These are phyloP conservation scores for Drosophila ficusphila DNA, from an alignment of 1,140 invertebrate genomes.

Conservation along the genomic window DNA sequence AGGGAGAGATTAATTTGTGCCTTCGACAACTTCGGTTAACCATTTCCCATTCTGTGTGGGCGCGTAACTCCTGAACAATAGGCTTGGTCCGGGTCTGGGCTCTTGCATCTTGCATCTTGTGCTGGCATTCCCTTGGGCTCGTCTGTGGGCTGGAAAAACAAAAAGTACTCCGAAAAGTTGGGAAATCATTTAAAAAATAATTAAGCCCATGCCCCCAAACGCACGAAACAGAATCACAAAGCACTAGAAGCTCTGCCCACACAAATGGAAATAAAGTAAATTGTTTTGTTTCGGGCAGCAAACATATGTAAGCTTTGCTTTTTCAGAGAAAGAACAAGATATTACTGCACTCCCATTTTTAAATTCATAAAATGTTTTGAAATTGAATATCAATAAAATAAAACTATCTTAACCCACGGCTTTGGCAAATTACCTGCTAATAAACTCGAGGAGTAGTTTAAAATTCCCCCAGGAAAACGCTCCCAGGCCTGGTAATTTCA, in stretches of 20 bases:
- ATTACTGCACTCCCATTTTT: too few species aligned
- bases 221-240: neutral
- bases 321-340: neutral
- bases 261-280: slow-evolving; percentile 3
- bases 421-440: neutral
- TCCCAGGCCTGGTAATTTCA: slow-evolving; percentile 16
- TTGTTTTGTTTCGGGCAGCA: slow-evolving; percentile 28
- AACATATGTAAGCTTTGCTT: slow-evolving; percentile 23
- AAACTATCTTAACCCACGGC: neutral
- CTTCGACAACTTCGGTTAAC: slow-evolving; percentile 23
- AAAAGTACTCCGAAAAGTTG: slow-evolving; percentile 25
- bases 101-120: slow-evolving; percentile 1
- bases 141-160: slow-evolving; percentile 36
- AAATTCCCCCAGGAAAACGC: slow-evolving; percentile 8
- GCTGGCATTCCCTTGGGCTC: slow-evolving; percentile 4
- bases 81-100: slow-evolving; percentile 20
- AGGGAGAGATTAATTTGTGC: slow-evolving; percentile 57
- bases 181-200: slow-evolving; percentile 76
- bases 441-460: neutral
- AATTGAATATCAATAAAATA: too few species aligned
- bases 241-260: slow-evolving; percentile 16
- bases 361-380: too few species aligned
- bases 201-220: slow-evolving; percentile 62
- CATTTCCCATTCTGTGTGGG: slow-evolving; percentile 36
- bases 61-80: slow-evolving; percentile 38